Conservation (phyloP, 2,113 vertebrate species). For the Gnathonemus longibarbis region DNA sequence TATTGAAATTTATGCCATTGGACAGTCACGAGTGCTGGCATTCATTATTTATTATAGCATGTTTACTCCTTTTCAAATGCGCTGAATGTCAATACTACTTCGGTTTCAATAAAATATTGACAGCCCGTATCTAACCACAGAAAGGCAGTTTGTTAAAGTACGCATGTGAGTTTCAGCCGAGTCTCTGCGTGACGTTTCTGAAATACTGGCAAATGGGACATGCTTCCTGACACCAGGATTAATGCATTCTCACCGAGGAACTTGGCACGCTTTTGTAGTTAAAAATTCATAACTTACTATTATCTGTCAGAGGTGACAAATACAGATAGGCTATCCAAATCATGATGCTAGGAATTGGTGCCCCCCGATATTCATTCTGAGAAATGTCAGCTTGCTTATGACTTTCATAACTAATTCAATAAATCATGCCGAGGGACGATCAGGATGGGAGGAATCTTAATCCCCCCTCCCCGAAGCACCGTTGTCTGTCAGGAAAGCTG, state of each 20-base stretch:
- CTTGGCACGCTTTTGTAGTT: background rate
- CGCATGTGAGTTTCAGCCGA: background rate
- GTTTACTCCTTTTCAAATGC: background rate
- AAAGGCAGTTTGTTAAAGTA: background rate
- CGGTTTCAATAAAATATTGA: constrained; percentile 5
- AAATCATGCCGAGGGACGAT: background rate
- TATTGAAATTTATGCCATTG: background rate
- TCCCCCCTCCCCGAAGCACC: background rate
- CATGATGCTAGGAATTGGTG: background rate
- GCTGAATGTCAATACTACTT: background rate
- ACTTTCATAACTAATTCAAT: background rate
- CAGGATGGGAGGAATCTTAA: background rate
- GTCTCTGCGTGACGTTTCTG: background rate
- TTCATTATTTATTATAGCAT: background rate
- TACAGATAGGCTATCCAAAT: background rate
- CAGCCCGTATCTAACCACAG: background rate
- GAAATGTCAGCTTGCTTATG: background rate
- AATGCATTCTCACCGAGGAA: background rate
- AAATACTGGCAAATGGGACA: background rate
- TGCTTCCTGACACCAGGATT: background rate
- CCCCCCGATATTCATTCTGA: background rate
- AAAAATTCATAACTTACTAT: background rate
- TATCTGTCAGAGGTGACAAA: background rate
- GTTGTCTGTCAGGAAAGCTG: background rate
- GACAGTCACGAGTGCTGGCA: background rate